Conservation (phyloP, 1,140 invertebrate species). For the Drosophila watanabei region DNA sequence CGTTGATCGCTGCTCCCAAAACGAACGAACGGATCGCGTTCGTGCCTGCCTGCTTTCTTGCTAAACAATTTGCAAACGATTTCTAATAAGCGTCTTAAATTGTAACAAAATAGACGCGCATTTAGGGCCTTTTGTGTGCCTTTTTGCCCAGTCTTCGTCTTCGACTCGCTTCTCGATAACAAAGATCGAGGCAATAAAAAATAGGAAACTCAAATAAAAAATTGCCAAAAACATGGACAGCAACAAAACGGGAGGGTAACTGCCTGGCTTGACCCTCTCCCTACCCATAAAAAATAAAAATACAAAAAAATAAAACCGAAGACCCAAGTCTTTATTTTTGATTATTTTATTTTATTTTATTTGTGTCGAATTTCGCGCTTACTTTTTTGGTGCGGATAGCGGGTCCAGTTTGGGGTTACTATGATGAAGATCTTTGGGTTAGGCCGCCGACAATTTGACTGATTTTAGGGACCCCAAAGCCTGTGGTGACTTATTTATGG, state of each 20-base stretch:
- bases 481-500: constrained; percentile 38
- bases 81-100: constrained; percentile 84
- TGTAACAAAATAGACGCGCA: constrained; percentile 83
- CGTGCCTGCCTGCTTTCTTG: constrained; percentile 76
- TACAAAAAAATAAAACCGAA: constrained; percentile 17
- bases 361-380: constrained; percentile 74
- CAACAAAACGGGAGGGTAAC: constrained; percentile 59
- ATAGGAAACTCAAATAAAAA: constrained; percentile 43
- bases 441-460: constrained; percentile 46
- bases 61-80: constrained; percentile 83
- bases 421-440: constrained; percentile 52
- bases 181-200: constrained; percentile 42
- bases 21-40: constrained; percentile 44
- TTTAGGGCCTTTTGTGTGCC: constrained; percentile 78
- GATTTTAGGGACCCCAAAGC: constrained; percentile 29
- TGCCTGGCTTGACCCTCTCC: constrained; percentile 38
- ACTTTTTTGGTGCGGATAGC: constrained; percentile 36
- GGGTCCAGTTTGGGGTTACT: constrained; percentile 43
- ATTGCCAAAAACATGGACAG: constrained; percentile 42
- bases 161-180: constrained; percentile 49
- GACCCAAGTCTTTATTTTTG: constrained; percentile 23
- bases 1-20: constrained; percentile 37
- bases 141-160: neutral
- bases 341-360: constrained; percentile 53
- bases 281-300: constrained; percentile 7